Base-by-base conservation (phyloP, 2,888 invertebrate genomes). In the Drosophila antonietae region DNA sequence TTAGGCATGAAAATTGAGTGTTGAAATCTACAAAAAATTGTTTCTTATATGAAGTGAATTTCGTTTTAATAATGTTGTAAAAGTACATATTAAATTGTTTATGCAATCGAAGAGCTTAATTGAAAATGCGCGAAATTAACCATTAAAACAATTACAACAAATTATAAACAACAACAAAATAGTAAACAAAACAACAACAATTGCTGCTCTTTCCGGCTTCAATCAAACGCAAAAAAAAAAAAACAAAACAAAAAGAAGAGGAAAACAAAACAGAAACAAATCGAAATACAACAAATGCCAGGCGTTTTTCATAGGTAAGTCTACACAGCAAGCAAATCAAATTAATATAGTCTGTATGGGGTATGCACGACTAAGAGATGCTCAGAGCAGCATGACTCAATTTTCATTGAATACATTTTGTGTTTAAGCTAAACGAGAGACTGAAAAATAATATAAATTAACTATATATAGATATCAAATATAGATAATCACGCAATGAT, bases 71-170 rank as follows among this genome's bases (percentile, higher is more conserved):
- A 73, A 60, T 64, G 58, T 58, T 78, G 74, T 78, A 67, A 78
- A 52, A 70, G 20, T 15, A 46, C 14, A 31, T 41, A 6, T 43
- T 47, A 49, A 65, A 58, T 81, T 83, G 82, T 83, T 87, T 86
- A 83, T 52, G 10, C 64, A 58, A 67, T 62, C 60, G 49, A 58
- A 52, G 33, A 61, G 52, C 47, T n/a, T 60, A 67, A 56, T 60
- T 56, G 47, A 69, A 70, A 66, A 63, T 65, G 68, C 71, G 82
- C 68, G 73, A 76, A 85, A 86, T 73, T 70, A 75, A 68, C 84
- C 66, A 87, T 87, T 68, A 83, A 73, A 73, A 59, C 82, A 80
- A 83, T 87, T 80, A 87, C 81, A 83, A 77, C 67, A 77, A 86
- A 83, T 78, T 75, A 86, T 86, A 83, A 77, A 81, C 77, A 83